Evolutionary conservation across 2,113 vertebrate species (phyloP).

Genomic region (Turnix velox): DNA sequence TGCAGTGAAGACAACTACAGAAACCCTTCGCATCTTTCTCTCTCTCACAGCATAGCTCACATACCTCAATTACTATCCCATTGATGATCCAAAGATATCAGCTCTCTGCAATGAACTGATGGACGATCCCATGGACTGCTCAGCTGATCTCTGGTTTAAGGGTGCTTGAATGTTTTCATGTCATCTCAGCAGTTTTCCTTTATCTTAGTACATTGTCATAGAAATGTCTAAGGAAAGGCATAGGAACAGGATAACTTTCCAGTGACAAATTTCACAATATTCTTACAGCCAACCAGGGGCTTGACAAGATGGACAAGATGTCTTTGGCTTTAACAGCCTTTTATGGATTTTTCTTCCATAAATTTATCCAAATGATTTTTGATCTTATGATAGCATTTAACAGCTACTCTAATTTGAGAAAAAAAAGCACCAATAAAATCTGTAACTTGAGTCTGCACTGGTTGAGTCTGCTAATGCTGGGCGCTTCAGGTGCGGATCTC

Average conservation of each 20-base stretch:
- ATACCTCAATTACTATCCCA: background rate
- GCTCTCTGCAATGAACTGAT: background rate
- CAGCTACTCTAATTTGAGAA: background rate
- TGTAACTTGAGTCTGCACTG: background rate
- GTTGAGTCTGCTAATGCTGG: background rate
- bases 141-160: background rate
- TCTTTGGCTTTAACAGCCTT: background rate
- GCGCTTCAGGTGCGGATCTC: background rate
- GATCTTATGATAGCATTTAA: background rate
- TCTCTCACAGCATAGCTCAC: background rate
- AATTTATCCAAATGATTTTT: background rate
- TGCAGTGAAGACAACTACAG: accelerated
- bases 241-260: background rate
- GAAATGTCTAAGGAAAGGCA: background rate
- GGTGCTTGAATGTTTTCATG: background rate
- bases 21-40: background rate
- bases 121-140: background rate
- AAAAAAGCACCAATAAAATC: background rate
- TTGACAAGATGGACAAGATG: background rate
- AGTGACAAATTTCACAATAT: background rate
- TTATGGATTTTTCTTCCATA: background rate
- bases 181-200: background rate
- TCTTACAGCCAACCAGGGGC: background rate
- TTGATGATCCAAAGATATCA: background rate
- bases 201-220: accelerated